Evolutionary conservation across 2,113 vertebrate genomes (phyloP).

Genomic region (Mola mola): DNA sequence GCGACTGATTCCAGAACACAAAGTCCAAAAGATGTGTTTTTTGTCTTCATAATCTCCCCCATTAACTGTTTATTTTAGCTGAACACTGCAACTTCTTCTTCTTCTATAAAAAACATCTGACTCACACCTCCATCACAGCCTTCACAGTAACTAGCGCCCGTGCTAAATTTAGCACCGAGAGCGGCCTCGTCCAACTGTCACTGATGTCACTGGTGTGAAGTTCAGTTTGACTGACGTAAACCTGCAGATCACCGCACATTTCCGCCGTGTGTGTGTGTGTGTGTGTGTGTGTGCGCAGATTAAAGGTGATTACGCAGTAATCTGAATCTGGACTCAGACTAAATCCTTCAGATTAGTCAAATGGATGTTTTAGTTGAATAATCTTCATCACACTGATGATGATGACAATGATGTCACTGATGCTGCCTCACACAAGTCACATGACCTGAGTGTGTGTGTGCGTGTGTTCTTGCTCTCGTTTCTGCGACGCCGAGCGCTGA

Average conservation of each 20-base stretch:
- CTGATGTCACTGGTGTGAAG: conserved; percentile 36
- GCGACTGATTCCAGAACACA: too few relatives aligned
- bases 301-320: conserved; percentile 64
- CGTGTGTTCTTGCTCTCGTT: not conserved
- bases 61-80: too few relatives aligned
- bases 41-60: too few relatives aligned
- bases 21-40: too few relatives aligned
- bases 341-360: conserved; percentile 71
- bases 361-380: conserved; percentile 57
- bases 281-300: conserved; percentile 43
- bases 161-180: too few relatives aligned
- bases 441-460: conserved; percentile 10
- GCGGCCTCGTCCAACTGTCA: too few relatives aligned
- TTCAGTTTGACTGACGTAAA: conserved; percentile 16
- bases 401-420: conserved; percentile 22
- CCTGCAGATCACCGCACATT: conserved; percentile 47
- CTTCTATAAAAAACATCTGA: too few relatives aligned
- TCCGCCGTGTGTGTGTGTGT: conserved; percentile 28
- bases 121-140: too few relatives aligned
- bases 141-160: too few relatives aligned
- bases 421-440: conserved; percentile 7
- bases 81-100: too few relatives aligned
- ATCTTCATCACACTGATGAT: conserved; percentile 55
- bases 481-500: too few relatives aligned
- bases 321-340: conserved; percentile 62